Evolutionary conservation across 2,888 invertebrate genomes (phyloP).

Genomic region (Drosophila mulleri): DNA sequence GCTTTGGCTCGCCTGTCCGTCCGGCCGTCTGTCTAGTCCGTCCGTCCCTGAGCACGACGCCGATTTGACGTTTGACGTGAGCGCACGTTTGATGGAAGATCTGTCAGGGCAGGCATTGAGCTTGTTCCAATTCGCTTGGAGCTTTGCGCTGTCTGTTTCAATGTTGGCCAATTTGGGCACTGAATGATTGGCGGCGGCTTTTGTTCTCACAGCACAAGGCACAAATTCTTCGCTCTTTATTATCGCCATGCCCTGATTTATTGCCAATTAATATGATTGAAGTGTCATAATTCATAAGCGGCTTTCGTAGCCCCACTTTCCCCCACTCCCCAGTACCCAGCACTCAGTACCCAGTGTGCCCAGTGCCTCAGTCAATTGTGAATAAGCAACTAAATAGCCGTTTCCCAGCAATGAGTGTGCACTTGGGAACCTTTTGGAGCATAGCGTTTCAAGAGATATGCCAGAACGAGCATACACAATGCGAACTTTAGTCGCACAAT

Average conservation of each 20-base stretch:
- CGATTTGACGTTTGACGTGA: slow-evolving; percentile 78
- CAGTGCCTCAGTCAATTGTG: slow-evolving; percentile 21
- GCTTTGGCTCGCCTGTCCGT: slow-evolving; percentile 9
- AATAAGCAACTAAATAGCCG: slow-evolving; percentile 21
- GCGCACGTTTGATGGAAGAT: slow-evolving; percentile 78
- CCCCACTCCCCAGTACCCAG: background rate
- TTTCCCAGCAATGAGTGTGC: slow-evolving; percentile 30
- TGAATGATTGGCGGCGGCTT: slow-evolving; percentile 80
- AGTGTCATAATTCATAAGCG: slow-evolving; percentile 76
- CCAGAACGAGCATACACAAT: slow-evolving; percentile 11
- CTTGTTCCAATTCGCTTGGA: slow-evolving; percentile 71
- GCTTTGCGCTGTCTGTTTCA: slow-evolving; percentile 77
- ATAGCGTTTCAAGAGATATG: background rate
- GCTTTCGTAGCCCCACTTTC: slow-evolving; percentile 25
- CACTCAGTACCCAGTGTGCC: no score
- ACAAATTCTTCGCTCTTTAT: slow-evolving; percentile 56
- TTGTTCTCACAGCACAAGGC: slow-evolving; percentile 61
- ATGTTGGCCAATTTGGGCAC: slow-evolving; percentile 77
- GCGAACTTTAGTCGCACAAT: background rate
- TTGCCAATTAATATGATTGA: slow-evolving; percentile 82
- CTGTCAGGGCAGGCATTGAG: slow-evolving; percentile 75
- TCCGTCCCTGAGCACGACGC: slow-evolving; percentile 56
- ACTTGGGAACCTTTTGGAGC: slow-evolving; percentile 31
- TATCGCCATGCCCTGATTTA: slow-evolving; percentile 73
- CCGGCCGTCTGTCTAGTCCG: slow-evolving; percentile 19